Evolutionary conservation across 2,113 vertebrate species (phyloP), one percentile per base, ranked within the genome.

Genomic region (Fulmarus glacialis): DNA sequence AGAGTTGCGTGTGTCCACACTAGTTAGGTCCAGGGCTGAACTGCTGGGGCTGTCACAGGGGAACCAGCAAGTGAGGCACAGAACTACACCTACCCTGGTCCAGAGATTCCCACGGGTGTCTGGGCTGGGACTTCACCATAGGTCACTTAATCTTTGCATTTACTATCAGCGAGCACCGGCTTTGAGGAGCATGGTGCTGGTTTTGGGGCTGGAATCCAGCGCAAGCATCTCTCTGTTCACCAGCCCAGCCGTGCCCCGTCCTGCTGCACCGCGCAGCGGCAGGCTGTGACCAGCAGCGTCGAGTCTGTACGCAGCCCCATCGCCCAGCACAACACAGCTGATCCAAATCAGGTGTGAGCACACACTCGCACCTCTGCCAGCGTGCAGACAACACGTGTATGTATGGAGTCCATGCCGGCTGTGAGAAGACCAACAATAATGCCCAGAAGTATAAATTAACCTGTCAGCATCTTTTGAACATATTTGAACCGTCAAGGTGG

Each of bases 191-290:
- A 0, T 0, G 1, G 7, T 72, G 78, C 73, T 94, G 68, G 4
- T 56, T 88, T 66, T 4, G 32, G 34, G 45, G 15, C 43, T 60
- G 26, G 55, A 64, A 50, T 47, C 17, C 26, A 53, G 60, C 8
- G 7, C 0, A 0, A 50, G 11, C 0, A 0, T 59, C 26, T 7
- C 16, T 36, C 36, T 56, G 20, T 20, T 47, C 34, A 3, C 12
- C 50, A 14, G 0, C 0, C 8, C 45, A 32, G 70, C 55, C 3
- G 0, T 34, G 27, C 30, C 48, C 34, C 2, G 0, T 24, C 43
- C 38, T 3, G 2, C 4, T 2, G 59, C 32, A 48, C n/a, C 1
- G 1, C 2, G 2, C 14, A 20, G 63, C 18, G 1, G 17, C 56
- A 48, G 20, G 23, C 12, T 8, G 73, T 42, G 55, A 70, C 48